Base-by-base conservation (phyloP, 1,140 invertebrate species). In the Neocloeon triangulifer region DNA sequence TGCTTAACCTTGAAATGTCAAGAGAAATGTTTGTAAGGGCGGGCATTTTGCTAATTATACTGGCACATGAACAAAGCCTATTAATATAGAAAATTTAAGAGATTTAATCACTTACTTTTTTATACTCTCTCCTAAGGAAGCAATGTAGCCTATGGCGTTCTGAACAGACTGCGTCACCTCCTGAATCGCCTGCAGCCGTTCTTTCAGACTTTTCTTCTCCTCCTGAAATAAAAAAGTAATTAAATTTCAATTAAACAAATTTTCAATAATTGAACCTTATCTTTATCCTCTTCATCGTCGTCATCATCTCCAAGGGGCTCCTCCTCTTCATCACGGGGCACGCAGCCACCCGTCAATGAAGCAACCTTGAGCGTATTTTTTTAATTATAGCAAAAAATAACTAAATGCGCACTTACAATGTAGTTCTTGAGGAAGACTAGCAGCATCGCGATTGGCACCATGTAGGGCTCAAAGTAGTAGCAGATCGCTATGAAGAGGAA, bases 51-150 rank as follows among this genome's bases (percentile, higher is more conserved):
- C n/a, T n/a, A n/a, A n/a, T n/a, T n/a, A n/a, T n/a, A n/a, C n/a
- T n/a, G n/a, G n/a, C n/a, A n/a, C n/a, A n/a, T n/a, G n/a, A n/a
- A n/a, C n/a, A n/a, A n/a, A n/a, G n/a, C n/a, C n/a, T n/a, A n/a
- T n/a, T n/a, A n/a, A n/a, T n/a, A n/a, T n/a, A n/a, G n/a, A n/a
- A n/a, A n/a, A n/a, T n/a, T n/a, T n/a, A n/a, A n/a, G n/a, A n/a
- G n/a, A n/a, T n/a, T n/a, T n/a, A n/a, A n/a, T n/a, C n/a, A n/a
- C 62, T 60, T 64, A 88, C 85, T 95, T 95, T 64, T 88, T 91
- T 28, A 91, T 68, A 49, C 73, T 72, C 58, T 96, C 89, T 32
- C 79, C 77, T 20, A 94, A 54, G 6, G 85, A 85, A 7, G 89
- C 89, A 41, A 94, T 69, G 43, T 78, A 79, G 19, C 89, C 89